Conservation (phyloP, 2,797 vertebrate genomes). For the Pangasius sanitwongsei region DNA sequence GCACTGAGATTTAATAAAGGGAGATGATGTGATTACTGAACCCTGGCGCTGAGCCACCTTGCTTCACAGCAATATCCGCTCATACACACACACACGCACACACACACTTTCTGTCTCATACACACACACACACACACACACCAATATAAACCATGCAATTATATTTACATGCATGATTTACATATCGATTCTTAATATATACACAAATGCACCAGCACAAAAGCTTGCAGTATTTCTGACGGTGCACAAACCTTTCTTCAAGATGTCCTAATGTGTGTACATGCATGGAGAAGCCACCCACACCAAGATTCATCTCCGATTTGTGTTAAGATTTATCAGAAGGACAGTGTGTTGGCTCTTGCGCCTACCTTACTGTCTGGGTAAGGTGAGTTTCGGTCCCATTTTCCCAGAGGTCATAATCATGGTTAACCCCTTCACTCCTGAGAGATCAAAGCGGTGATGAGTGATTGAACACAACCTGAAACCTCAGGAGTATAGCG, state of each 20-base stretch:
- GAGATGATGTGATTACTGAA: slow-evolving; percentile 96
- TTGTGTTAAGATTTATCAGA: slow-evolving; percentile 47
- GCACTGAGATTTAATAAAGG: slow-evolving; percentile 95
- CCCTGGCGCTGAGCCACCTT: slow-evolving; percentile 88
- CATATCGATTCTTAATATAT: slow-evolving; percentile 56
- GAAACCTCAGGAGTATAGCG: slow-evolving; percentile 10
- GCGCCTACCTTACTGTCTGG: slow-evolving; percentile 28
- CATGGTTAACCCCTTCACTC: slow-evolving; percentile 47
- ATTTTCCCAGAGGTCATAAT: slow-evolving; percentile 47
- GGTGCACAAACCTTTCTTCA: background rate
- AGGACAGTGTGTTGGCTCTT: slow-evolving; percentile 28
- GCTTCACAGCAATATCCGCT: slow-evolving; percentile 87
- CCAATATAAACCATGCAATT: slow-evolving; percentile 64
- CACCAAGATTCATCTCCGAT: slow-evolving; percentile 37
- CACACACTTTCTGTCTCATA: slow-evolving; percentile 24
- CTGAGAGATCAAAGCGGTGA: slow-evolving; percentile 47
- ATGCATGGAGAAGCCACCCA: slow-evolving; percentile 28
- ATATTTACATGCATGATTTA: slow-evolving; percentile 75
- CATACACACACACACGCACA: slow-evolving; percentile 60
- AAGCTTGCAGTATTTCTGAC: slow-evolving; percentile 37
- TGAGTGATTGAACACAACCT: slow-evolving; percentile 49
- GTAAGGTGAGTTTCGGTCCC: slow-evolving; percentile 41
- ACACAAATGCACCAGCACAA: slow-evolving; percentile 47
- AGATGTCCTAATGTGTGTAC: slow-evolving; percentile 24
- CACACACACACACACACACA: slow-evolving; percentile 59